Percentiles rank a stretch among this genome's conserved stretches.
These are phyloP conservation scores for Metopia argyrocephala DNA, from an alignment of 2,888 invertebrate species.

Conservation along the genomic window DNA sequence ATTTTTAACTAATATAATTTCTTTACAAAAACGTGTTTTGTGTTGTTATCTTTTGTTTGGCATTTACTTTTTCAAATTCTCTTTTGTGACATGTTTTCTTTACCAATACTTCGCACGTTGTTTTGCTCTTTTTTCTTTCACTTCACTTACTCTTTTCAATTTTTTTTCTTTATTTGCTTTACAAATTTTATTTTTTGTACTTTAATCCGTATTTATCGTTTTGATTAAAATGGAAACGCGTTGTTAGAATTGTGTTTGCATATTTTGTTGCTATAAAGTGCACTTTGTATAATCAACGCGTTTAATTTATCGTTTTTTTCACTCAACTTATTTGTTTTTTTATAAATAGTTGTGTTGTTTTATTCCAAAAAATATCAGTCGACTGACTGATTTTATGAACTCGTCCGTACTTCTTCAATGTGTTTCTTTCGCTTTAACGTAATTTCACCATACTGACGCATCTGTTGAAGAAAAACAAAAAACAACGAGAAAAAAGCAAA, in stretches of 20 bases:
- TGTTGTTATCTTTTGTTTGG: constrained; percentile 21
- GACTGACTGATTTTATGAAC: constrained; percentile 64
- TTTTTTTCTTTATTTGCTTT: constrained; percentile 14
- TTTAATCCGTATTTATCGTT: constrained; percentile 42
- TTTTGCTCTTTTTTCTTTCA: constrained; percentile 25
- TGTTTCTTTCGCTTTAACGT: constrained; percentile 30
- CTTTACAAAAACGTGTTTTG: constrained; percentile 50
- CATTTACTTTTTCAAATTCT: constrained; percentile 29
- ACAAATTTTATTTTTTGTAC: constrained; percentile 34
- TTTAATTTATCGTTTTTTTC: constrained; percentile 20
- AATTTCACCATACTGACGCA: constrained; percentile 53
- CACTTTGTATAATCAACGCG: constrained; percentile 31
- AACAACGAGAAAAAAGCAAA: constrained; percentile 12
- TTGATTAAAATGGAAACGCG: background rate
- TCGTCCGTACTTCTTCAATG: constrained; percentile 40
- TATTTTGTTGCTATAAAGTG: constrained; percentile 30
- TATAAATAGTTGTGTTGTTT: constrained; percentile 41
- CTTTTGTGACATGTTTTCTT: constrained; percentile 51
- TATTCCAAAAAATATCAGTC: constrained; percentile 62
- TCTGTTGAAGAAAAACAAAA: constrained; percentile 11
- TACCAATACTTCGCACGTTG: constrained; percentile 27
- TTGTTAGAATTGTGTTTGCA: background rate
- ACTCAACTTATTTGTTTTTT: background rate
- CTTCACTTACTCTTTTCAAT: background rate
- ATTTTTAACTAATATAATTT: background rate